Percentiles rank a stretch among this genome's conserved stretches.
These are phyloP conservation scores for Cyanocitta stelleri DNA, from an alignment of 2,113 vertebrate genomes.

Conservation along the genomic window DNA sequence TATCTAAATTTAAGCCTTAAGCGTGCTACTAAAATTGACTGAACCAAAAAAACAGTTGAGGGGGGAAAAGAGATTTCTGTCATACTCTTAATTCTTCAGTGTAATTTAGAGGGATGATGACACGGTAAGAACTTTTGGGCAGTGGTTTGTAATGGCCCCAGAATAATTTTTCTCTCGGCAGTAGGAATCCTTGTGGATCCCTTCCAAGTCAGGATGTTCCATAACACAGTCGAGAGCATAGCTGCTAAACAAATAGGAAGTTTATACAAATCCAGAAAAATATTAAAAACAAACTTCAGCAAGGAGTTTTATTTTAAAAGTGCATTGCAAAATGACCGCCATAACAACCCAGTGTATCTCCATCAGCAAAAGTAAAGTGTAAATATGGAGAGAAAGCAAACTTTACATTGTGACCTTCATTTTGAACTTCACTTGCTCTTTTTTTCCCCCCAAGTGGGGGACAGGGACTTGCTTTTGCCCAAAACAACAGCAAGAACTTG, in stretches of 20 bases:
- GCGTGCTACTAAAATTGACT: neutral
- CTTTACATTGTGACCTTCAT: neutral
- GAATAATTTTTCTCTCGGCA: neutral
- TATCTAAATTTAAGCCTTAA: neutral
- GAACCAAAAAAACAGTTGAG: neutral
- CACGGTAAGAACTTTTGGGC: neutral
- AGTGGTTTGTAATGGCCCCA: neutral
- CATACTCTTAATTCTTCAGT: neutral
- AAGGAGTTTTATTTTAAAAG: neutral
- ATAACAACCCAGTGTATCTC: neutral
- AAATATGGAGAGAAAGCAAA: neutral
- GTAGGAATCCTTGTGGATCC: neutral
- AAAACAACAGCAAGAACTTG: neutral
- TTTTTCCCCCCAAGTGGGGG: accelerated
- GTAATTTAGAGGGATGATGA: neutral
- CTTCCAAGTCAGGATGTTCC: neutral
- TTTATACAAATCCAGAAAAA: neutral
- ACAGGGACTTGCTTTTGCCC: neutral
- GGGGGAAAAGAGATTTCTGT: neutral
- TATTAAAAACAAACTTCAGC: neutral
- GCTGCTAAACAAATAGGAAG: neutral
- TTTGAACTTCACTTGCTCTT: neutral
- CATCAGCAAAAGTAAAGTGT: neutral
- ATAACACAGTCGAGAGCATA: neutral
- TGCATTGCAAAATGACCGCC: neutral